Base-by-base conservation (phyloP, 2,888 invertebrate species). In the Sphaerophoria rueppellii region DNA sequence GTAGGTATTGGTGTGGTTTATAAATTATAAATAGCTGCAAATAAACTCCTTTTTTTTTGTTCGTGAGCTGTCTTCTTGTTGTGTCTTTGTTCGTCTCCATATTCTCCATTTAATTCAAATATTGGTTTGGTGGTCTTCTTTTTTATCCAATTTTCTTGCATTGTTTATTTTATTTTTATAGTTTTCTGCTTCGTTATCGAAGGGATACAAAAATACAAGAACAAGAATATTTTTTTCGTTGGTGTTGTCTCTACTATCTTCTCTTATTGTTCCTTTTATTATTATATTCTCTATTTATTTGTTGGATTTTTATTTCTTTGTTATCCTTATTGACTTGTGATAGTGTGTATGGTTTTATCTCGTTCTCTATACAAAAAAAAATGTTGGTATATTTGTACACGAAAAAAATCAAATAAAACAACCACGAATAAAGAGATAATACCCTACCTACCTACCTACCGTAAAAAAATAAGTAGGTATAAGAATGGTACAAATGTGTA, bases 11-110 rank as follows among this genome's bases (percentile, higher is more conserved):
- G 81, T 48, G 46, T 43, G 9, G 43, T 65, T 85, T 77, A 85
- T 81, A 81, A 85, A 77, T 81, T 85, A 85, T 85, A 85, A 85
- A 85, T 85, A 85, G 85, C 85, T 76, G 81, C 81, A 54, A 81
- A 81, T 77, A 70, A 73, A 76, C 76, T 85, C 76, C 72, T 72
- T 77, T 73, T 75, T 73, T 70, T 58, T 24, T 9, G 34, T 4
- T 73, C 63, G 4, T 43, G 70, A 34, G 37, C 75, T 35, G 9
- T 35, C 55, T 57, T 34, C 46, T n/a, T 40, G 5, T 37, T 3
- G 4, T 58, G 14, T 16, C 43, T 43, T 6, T 43, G 46, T 14
- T 12, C 60, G 34, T 32, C 9, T 43, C 46, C n/a, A 34, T 4
- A 9, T 54, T 14, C 57, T 65, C 3, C 52, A 65, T 61, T 57